Evolutionary conservation across 2,113 vertebrate species (phyloP).

Genomic region (Dromas ardeola): DNA sequence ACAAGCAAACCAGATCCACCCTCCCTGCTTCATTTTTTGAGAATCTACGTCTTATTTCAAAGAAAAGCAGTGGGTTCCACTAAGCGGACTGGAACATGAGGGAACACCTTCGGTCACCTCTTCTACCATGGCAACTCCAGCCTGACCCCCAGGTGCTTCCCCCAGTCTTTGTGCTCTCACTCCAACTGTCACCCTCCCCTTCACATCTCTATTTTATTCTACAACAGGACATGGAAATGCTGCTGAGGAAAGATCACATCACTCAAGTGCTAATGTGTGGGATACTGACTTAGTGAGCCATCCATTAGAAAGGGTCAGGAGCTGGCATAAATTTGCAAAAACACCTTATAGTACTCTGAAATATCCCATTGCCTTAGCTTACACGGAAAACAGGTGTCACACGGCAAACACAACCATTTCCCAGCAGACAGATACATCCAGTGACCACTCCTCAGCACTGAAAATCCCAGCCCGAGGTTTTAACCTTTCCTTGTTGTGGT

Average conservation of each 20-base stretch:
- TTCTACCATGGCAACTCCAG: background rate
- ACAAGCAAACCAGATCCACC: background rate
- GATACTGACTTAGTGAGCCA: background rate
- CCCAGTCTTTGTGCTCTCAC: background rate
- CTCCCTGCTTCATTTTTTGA: background rate
- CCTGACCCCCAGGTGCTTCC: background rate
- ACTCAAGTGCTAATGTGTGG: fast-evolving
- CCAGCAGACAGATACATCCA: background rate
- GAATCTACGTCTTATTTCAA: background rate
- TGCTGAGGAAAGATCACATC: background rate
- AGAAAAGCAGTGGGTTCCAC: background rate
- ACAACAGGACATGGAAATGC: background rate
- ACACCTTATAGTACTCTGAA: background rate
- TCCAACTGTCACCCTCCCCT: background rate
- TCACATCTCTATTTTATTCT: background rate
- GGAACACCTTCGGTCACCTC: background rate
- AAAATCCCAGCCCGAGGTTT: background rate
- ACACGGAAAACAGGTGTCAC: background rate
- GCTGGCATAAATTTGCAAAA: background rate
- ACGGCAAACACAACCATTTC: background rate
- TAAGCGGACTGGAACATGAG: background rate
- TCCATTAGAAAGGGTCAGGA: background rate
- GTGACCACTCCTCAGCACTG: background rate
- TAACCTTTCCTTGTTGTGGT: background rate
- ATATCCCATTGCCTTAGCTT: background rate